phyloP scores from a whole-genome alignment of 1,140 invertebrate species.

The Caligus rogercresseyi region DNA sequence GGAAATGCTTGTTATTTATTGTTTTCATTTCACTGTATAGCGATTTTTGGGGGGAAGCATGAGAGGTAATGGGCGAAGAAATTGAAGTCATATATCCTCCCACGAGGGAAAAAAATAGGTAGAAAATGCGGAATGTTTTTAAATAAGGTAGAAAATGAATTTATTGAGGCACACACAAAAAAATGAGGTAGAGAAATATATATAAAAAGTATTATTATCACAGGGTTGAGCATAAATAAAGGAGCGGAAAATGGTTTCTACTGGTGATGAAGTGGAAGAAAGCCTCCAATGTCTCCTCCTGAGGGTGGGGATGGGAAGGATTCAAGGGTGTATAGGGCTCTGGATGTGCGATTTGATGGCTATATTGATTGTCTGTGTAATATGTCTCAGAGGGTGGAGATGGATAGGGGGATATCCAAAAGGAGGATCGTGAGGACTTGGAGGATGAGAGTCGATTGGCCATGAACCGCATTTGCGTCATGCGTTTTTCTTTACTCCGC shows the following conservation, averaged over 20 bases:
- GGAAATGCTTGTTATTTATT: slow-evolving; percentile 1
- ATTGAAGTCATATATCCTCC: not conserved
- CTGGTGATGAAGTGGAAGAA: not conserved
- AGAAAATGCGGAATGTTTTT: not conserved
- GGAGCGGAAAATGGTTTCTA: not conserved
- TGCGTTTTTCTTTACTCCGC: slow-evolving; percentile 38
- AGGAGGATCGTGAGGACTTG: not conserved
- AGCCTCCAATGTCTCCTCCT: not conserved
- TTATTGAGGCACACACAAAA: not conserved
- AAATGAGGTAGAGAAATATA: not conserved
- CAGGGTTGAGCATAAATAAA: not conserved
- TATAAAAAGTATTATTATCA: not conserved
- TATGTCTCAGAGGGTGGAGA: not conserved
- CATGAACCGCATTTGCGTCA: slow-evolving; percentile 67
- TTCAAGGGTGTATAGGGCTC: not conserved
- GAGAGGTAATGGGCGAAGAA: too few species aligned
- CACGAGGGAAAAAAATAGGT: not conserved
- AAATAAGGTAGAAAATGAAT: not conserved
- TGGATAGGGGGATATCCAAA: not conserved
- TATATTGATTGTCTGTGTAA: not conserved
- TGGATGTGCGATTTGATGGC: not conserved
- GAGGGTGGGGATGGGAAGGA: not conserved
- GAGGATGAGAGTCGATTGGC: slow-evolving; percentile 53
- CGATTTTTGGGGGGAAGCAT: too few species aligned
- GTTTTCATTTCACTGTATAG: not conserved